A percentile compares a stretch with the other conserved stretches of the same genome.
Evolutionary conservation across 2,797 vertebrate species (phyloP).

Genomic region (Trematomus bernacchii): DNA sequence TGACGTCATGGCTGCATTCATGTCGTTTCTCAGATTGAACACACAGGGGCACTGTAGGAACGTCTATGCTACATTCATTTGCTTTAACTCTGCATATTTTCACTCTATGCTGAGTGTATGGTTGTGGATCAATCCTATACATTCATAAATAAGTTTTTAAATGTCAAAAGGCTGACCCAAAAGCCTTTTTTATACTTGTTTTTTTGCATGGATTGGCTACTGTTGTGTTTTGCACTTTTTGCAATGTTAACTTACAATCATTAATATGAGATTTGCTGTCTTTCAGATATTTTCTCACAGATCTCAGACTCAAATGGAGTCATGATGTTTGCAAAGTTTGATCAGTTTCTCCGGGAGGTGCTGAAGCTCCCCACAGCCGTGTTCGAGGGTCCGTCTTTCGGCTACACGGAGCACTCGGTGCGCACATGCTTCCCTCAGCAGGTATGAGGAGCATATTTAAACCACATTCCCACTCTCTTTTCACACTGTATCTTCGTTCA

Average conservation of each 20-base stretch:
- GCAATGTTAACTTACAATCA: not conserved
- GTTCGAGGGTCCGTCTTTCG: constrained; percentile 97
- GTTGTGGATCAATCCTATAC: constrained; percentile 33
- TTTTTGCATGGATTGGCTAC: too few species aligned
- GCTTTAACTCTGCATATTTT: constrained; percentile 12
- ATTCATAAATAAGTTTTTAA: constrained; percentile 39
- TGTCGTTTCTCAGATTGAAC: constrained; percentile 56
- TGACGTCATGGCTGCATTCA: not conserved
- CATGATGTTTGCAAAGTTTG: constrained; percentile 94
- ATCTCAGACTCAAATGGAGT: constrained; percentile 94
- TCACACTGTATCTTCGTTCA: not conserved
- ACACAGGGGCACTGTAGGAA: constrained; percentile 63
- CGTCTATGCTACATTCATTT: not conserved
- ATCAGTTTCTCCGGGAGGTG: constrained; percentile 94
- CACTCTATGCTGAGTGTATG: not conserved
- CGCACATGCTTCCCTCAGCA: constrained; percentile 96
- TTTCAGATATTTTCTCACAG: constrained; percentile 96
- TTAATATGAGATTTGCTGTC: constrained; percentile 34
- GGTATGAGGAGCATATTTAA: constrained; percentile 76
- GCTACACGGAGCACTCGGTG: constrained; percentile 94
- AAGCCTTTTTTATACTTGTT: not conserved
- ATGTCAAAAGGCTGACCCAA: not conserved
- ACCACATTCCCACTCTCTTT: accelerated
- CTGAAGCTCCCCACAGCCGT: constrained; percentile 96
- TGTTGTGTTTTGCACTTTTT: not conserved